Evolutionary conservation across 2,113 vertebrate genomes (phyloP).

Genomic region (Callospermophilus lateralis): DNA sequence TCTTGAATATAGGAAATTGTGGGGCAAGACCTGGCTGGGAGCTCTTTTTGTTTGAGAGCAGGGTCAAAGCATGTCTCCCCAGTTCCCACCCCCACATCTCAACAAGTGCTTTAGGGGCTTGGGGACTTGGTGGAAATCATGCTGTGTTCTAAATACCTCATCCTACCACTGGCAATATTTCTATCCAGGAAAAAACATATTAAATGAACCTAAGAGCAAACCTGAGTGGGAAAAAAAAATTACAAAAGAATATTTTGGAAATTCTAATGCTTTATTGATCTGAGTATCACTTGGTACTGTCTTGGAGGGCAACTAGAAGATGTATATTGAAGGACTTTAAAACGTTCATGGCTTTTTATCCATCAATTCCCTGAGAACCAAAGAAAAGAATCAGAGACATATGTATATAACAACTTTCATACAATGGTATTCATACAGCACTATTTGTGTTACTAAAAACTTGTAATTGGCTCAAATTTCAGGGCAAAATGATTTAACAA

Average conservation of each 20-base stretch:
- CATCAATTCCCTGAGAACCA: not conserved
- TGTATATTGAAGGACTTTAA: not conserved
- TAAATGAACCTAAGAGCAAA: slow-evolving; percentile 21
- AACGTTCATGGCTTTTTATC: not conserved
- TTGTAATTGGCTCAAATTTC: slow-evolving; percentile 1
- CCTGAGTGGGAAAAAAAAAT: not conserved
- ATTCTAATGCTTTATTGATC: not conserved
- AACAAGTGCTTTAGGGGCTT: not conserved
- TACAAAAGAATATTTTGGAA: not conserved
- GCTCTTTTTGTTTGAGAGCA: not conserved
- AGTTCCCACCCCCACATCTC: not conserved
- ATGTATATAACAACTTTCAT: not conserved
- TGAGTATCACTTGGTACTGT: not conserved
- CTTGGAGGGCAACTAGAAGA: not conserved
- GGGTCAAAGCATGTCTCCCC: not conserved
- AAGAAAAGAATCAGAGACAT: slow-evolving; percentile 29
- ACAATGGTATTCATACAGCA: not conserved
- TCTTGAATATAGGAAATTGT: not conserved
- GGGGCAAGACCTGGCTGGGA: not conserved
- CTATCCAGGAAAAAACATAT: not conserved
- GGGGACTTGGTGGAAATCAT: not conserved
- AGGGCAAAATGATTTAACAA: slow-evolving; percentile 37
- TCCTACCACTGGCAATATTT: not conserved
- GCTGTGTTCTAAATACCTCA: slow-evolving; percentile 23
- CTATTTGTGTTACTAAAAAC: slow-evolving; percentile 31